Evolutionary conservation across 2,888 invertebrate genomes (phyloP), one percentile per base, ranked within the genome.

Genomic region (Lithophane ornitopus): DNA sequence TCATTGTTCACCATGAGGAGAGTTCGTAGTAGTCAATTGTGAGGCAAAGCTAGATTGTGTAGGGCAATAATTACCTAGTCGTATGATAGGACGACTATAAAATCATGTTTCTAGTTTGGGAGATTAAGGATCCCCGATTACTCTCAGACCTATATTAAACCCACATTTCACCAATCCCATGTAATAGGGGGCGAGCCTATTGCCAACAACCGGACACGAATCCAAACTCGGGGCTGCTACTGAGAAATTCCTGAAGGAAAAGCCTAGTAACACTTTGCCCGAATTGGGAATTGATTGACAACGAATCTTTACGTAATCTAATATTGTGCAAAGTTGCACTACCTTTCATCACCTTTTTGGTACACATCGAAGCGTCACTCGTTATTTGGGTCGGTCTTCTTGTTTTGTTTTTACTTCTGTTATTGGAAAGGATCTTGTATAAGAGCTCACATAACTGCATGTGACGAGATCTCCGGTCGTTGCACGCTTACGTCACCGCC

Each of bases 381-480:
- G 65, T 56, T 84, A 86, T 84, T 76, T 63, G 65, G 78, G 72
- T 78, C 69, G 61, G 16, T 62, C 49, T 73, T 85, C 70, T 84
- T 81, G 78, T 82, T 81, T 84, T 85, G 82, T 85, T 89, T 84
- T 80, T 78, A 74, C 74, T 78, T 85, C 54, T 81, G 81, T 61
- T 82, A 83, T 89, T 89, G 75, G 89, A 88, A 90, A 88, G 88
- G 88, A 86, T 90, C 85, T 90, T 90, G 89, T 90, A 82, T 89
- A 90, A 90, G 86, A 81, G 86, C 77, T 89, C 89, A 82, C 87
- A 90, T 90, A 89, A 88, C 84, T 81, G 84, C 85, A 87, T 82
- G 79, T 71, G 85, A 75, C 74, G 83, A 73, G 71, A 69, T 76
- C 78, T 74, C 39, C 70, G 80, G 76, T 81, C 75, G 58, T 76